Base-by-base conservation (phyloP, 2,797 vertebrate species). In the Buceros bicornis region DNA sequence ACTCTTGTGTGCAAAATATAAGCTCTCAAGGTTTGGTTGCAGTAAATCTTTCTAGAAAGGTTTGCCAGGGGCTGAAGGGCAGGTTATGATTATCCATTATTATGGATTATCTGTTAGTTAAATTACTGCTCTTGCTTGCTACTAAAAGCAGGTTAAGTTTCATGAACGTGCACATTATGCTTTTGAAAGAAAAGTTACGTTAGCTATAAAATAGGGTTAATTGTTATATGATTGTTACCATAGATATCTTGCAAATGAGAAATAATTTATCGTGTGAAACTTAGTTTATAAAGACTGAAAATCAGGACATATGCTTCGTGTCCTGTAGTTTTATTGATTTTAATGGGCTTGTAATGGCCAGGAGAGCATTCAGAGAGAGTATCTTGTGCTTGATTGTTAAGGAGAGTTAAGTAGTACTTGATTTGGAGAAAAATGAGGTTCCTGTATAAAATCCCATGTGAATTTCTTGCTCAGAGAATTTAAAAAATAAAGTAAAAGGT, bases 71-170 rank as follows among this genome's bases (percentile, higher is more conserved):
- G 70, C 35, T 82, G 78, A 84, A 78, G 61, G 53, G 35, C 64
- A 33, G 33, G 33, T 33, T 33, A 33, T 33, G 33, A 33, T 33
- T 33, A 33, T 33, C 33, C 33, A 33, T 33, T 33, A 33, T 33
- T 33, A 33, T 33, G n/a, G 67, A 88, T 66, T 95, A 62, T 37
- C 17, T 62, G 56, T 88, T 90, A 60, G 37, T 16, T 83, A 47
- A 81, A 43, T 17, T 33, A 86, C 5, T 88, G 40, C 43, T 70
- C 24, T 80, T 88, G 22, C 47, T 86, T 90, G 43, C 40, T 90
- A 29, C 82, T 90, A 77, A 85, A 85, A 91, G 26, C 64, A 92
- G 29, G 47, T 90, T 58, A 69, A 69, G 10, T 58, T 90, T 81
- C 26, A 18, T 64, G 64, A 69, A 50, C 42, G n/a, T 62, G 51